Evolutionary conservation across 2,888 invertebrate genomes (phyloP).

Genomic region (Habrosyne pyritoides): DNA sequence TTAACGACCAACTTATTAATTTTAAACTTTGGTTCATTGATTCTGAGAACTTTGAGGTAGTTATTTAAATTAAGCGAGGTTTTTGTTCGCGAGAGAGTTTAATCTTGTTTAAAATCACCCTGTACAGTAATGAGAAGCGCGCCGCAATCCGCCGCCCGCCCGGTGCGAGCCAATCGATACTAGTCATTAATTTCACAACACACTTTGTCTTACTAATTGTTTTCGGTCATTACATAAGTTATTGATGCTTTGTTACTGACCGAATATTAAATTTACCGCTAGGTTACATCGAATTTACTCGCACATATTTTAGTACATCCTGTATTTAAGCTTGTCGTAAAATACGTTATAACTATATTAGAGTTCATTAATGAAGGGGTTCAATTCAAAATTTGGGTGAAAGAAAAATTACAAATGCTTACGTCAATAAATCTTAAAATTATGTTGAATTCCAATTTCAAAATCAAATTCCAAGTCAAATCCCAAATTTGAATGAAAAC

Average conservation of each 20-base stretch:
- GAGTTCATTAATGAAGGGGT: too few relatives aligned
- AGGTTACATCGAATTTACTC: not conserved
- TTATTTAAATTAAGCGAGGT: not conserved
- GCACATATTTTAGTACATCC: too few relatives aligned
- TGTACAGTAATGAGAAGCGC: slow-evolving; percentile 28
- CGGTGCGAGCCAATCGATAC: slow-evolving; percentile 26
- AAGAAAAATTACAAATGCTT: too few relatives aligned
- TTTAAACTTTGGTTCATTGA: not conserved
- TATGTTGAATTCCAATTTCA: too few relatives aligned
- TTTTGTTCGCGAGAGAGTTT: slow-evolving; percentile 13
- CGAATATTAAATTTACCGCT: not conserved
- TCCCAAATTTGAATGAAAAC: too few relatives aligned
- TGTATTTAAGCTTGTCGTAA: too few relatives aligned
- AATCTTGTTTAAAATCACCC: slow-evolving; percentile 20
- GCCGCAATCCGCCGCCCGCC: slow-evolving; percentile 12
- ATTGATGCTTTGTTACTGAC: not conserved
- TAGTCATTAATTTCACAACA: slow-evolving; percentile 17
- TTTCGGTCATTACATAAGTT: not conserved
- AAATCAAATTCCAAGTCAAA: too few relatives aligned
- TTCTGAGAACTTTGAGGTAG: not conserved
- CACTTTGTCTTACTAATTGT: slow-evolving; percentile 1
- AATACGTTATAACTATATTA: too few relatives aligned
- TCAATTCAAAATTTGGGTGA: too few relatives aligned
- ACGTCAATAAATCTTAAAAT: too few relatives aligned
- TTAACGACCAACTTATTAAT: not conserved